A percentile compares a stretch with the other conserved stretches of the same genome.
These are phyloP conservation scores for Neoaliturus tenellus DNA, from an alignment of 2,888 invertebrate species.

Conservation along the genomic window DNA sequence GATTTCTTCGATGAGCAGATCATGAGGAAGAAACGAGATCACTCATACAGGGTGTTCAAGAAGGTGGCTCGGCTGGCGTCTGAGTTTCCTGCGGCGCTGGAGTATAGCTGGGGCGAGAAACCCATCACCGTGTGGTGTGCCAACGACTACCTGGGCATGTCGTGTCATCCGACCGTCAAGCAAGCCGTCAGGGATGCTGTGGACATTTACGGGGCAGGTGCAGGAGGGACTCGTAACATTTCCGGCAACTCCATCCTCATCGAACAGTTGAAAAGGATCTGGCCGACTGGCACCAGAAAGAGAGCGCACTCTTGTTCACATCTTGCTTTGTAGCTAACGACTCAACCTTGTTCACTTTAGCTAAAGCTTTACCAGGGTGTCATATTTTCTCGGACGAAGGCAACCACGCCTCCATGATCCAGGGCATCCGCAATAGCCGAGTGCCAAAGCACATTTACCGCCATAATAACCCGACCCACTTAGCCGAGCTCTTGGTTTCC, in stretches of 20 bases:
- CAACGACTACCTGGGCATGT: constrained; percentile 98
- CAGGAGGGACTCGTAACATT: constrained; percentile 97
- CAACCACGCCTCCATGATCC: constrained; percentile 99
- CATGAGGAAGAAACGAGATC: constrained; percentile 93
- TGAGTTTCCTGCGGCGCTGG: constrained; percentile 90
- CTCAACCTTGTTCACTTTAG: constrained; percentile 95
- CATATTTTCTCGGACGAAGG: constrained; percentile 97
- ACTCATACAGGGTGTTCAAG: constrained; percentile 96
- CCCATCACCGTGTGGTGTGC: constrained; percentile 99
- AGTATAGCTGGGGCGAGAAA: constrained; percentile 86
- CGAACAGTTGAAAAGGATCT: constrained; percentile 90
- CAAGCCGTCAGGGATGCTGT: constrained; percentile 86
- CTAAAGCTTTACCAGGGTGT: constrained; percentile 88
- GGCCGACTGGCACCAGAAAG: constrained; percentile 92
- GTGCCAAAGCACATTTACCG: constrained; percentile 96
- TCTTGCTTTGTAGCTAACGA: constrained; percentile 99
- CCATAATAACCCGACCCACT: constrained; percentile 93
- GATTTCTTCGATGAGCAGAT: constrained; percentile 93
- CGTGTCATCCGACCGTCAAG: constrained; percentile 92
- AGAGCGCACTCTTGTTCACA: constrained; percentile 93
- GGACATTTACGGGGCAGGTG: constrained; percentile 92
- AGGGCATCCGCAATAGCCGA: constrained; percentile 95
- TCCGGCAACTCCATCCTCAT: constrained; percentile 96
- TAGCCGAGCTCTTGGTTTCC: constrained; percentile 71
- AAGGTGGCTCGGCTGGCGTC: constrained; percentile 94